Percentiles rank a stretch among this genome's conserved stretches.
Conservation (phyloP, 2,888 invertebrate genomes). For the Melikaiella ostensackeni region DNA sequence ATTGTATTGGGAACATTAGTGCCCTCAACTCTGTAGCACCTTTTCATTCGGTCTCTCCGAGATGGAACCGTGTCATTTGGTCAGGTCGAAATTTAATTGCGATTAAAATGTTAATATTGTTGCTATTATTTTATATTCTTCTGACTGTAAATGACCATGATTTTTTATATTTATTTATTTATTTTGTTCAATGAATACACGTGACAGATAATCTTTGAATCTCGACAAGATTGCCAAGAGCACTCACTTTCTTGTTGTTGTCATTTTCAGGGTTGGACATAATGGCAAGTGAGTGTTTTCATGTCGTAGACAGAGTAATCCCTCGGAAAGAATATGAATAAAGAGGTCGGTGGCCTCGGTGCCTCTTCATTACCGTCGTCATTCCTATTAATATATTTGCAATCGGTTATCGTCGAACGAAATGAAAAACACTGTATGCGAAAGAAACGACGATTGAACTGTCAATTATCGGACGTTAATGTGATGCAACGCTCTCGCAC, state of each 20-base stretch:
- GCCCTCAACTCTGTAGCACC: no score
- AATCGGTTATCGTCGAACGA: constrained; percentile 36
- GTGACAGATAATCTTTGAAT: background rate
- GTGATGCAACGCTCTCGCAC: background rate
- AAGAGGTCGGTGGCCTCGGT: constrained; percentile 36
- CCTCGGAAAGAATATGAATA: constrained; percentile 27
- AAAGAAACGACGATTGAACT: constrained; percentile 34
- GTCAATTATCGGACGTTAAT: constrained; percentile 12
- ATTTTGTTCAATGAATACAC: background rate
- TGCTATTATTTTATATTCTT: background rate
- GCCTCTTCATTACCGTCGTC: constrained; percentile 35
- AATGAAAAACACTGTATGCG: constrained; percentile 26
- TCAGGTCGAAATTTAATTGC: no score
- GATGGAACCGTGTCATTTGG: no score
- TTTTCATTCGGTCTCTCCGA: no score
- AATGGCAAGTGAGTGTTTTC: constrained; percentile 20
- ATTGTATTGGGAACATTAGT: no score
- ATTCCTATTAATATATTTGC: constrained; percentile 44
- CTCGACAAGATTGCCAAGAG: no score
- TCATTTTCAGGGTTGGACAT: constrained; percentile 22
- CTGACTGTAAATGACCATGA: background rate
- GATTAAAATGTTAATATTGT: background rate
- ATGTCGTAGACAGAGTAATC: background rate
- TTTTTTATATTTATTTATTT: background rate
- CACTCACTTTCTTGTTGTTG: background rate